phyloP scores from a whole-genome alignment of 2,797 vertebrate species.

The Prionace glauca region DNA sequence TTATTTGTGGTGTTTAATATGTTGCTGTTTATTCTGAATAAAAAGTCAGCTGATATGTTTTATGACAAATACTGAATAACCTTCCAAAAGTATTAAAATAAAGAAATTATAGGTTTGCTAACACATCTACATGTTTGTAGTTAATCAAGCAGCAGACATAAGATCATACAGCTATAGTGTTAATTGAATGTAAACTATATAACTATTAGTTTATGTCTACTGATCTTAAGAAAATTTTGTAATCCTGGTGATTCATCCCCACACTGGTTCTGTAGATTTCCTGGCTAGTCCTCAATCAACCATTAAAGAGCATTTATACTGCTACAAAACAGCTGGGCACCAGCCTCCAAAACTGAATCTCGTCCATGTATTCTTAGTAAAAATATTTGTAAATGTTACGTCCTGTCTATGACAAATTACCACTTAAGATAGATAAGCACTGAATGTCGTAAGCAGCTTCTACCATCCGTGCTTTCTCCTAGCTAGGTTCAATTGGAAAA shows the following conservation, averaged over 20 bases:
- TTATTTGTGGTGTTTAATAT: not conserved
- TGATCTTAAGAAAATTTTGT: not conserved
- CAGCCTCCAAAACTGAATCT: slow-evolving; percentile 8
- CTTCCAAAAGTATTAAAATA: not conserved
- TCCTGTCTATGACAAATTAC: slow-evolving; percentile 3
- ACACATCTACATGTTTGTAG: not conserved
- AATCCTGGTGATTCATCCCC: not conserved
- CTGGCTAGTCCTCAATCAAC: not conserved
- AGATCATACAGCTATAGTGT: not conserved
- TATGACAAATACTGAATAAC: not conserved
- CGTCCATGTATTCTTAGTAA: not conserved
- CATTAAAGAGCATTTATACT: not conserved
- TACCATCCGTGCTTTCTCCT: not conserved
- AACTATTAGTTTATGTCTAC: not conserved
- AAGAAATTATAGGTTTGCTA: not conserved
- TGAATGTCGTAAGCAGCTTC: not conserved
- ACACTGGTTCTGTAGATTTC: not conserved
- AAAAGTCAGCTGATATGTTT: not conserved
- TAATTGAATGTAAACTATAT: slow-evolving; percentile 1
- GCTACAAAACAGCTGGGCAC: not conserved
- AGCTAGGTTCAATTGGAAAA: not conserved
- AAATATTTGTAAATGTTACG: slow-evolving; percentile 32
- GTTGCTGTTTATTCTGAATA: not conserved
- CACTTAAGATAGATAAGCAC: slow-evolving; percentile 11
- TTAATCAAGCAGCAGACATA: not conserved